phyloP scores from a whole-genome alignment of 2,888 invertebrate genomes.

The Acronicta aceris region DNA sequence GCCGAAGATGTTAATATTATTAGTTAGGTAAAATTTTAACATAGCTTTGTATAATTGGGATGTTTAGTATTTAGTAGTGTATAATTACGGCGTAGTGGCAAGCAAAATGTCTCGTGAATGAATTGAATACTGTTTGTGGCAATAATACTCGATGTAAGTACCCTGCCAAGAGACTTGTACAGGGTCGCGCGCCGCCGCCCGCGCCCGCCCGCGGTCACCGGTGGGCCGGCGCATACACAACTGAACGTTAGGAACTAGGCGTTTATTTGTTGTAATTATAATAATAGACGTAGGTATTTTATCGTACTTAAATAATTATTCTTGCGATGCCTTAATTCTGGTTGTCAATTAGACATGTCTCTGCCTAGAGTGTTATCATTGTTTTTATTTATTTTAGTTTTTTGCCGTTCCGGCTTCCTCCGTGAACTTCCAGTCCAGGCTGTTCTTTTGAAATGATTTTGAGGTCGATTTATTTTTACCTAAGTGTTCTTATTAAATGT shows the following conservation, averaged over 20 bases:
- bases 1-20: slow-evolving; percentile 90
- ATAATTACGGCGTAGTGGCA: slow-evolving; percentile 83
- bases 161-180: slow-evolving; percentile 77
- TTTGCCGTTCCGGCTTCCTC: slow-evolving; percentile 89
- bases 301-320: slow-evolving; percentile 90
- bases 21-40: slow-evolving; percentile 89
- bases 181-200: slow-evolving; percentile 62
- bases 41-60: slow-evolving; percentile 90
- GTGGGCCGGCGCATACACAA: slow-evolving; percentile 63
- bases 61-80: slow-evolving; percentile 88
- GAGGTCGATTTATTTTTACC: slow-evolving; percentile 90
- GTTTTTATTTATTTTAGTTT: slow-evolving; percentile 88
- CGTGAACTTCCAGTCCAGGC: slow-evolving; percentile 90
- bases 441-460: slow-evolving; percentile 90
- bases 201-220: slow-evolving; percentile 49
- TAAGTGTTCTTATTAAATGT: slow-evolving; percentile 91
- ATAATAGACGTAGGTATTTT: slow-evolving; percentile 89
- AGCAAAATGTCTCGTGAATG: slow-evolving; percentile 82
- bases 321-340: slow-evolving; percentile 90
- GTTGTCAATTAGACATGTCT: slow-evolving; percentile 90
- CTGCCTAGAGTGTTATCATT: slow-evolving; percentile 89
- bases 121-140: slow-evolving; percentile 82
- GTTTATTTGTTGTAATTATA: slow-evolving; percentile 89
- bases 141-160: slow-evolving; percentile 87
- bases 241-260: slow-evolving; percentile 82